A percentile compares a stretch with the other conserved stretches of the same genome.
phyloP scores from a whole-genome alignment of 2,888 invertebrate species.

The Molorchus minor region DNA sequence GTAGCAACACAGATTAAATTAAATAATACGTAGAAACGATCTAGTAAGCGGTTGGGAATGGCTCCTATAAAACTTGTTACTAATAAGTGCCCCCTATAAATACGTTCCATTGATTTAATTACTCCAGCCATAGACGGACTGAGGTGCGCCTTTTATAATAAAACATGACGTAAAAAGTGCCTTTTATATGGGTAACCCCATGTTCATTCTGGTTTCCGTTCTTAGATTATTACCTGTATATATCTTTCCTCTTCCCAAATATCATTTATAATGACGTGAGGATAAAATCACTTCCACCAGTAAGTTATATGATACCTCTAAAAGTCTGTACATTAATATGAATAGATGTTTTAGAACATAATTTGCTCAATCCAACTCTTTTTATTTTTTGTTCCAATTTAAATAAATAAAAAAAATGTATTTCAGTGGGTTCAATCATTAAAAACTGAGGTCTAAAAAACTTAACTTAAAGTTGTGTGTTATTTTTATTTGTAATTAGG shows the following conservation, averaged over 20 bases:
- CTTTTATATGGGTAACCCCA: conserved; percentile 28
- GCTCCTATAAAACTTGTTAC: conserved; percentile 3
- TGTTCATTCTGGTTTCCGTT: not conserved
- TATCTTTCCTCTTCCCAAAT: conserved; percentile 46
- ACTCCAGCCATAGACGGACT: conserved; percentile 17
- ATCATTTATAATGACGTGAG: conserved; percentile 42
- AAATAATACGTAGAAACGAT: conserved; percentile 11
- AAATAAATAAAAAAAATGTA: no score
- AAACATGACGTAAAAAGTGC: conserved; percentile 52
- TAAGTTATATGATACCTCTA: conserved; percentile 34
- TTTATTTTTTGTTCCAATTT: no score
- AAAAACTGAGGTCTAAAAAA: no score
- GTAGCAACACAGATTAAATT: conserved; percentile 8
- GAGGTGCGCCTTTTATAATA: conserved; percentile 56
- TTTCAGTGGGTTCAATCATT: no score
- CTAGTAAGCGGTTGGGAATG: conserved; percentile 5
- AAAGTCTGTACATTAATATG: conserved; percentile 50
- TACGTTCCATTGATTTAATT: conserved; percentile 13
- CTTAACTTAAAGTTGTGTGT: no score
- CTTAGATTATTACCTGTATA: conserved; percentile 10
- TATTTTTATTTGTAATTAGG: no score
- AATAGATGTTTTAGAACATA: conserved; percentile 49
- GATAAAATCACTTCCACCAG: conserved; percentile 43
- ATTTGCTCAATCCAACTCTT: conserved; percentile 49
- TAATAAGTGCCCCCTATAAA: conserved; percentile 17